Evolutionary conservation across 2,113 vertebrate genomes (phyloP).

Genomic region (Myotis brandtii): DNA sequence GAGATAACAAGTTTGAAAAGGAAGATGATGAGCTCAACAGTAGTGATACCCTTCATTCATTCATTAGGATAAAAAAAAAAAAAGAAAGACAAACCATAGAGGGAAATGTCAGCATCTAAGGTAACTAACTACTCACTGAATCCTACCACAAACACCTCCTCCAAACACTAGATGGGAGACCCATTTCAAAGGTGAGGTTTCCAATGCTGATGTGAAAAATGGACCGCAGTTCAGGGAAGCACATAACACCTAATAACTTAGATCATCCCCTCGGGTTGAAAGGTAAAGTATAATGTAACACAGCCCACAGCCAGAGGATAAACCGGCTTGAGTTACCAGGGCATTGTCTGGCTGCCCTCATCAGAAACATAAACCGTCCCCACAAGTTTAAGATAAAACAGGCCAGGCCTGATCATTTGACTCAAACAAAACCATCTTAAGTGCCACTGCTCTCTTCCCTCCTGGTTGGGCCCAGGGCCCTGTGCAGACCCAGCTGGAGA

Average conservation of each 20-base stretch:
- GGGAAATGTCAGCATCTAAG: neutral
- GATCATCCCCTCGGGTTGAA: constrained; percentile 25
- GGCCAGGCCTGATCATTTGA: constrained; percentile 71
- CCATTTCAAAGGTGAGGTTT: neutral
- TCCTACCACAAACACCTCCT: neutral
- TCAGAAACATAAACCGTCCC: constrained; percentile 73
- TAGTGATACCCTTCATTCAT: neutral
- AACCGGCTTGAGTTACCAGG: constrained; percentile 65
- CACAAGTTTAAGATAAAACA: constrained; percentile 72
- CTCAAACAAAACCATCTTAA: constrained; percentile 72
- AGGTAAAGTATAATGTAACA: constrained; percentile 60
- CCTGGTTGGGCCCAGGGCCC: neutral
- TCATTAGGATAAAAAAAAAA: neutral
- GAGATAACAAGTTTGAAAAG: neutral
- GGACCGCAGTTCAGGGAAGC: neutral
- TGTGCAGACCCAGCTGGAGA: neutral
- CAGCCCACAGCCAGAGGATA: neutral
- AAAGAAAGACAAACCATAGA: neutral
- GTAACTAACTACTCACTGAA: neutral
- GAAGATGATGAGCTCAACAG: neutral
- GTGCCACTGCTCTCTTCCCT: neutral
- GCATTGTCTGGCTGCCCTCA: constrained; percentile 61
- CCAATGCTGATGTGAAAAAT: constrained; percentile 46
- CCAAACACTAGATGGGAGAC: neutral
- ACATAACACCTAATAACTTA: neutral